Base-by-base conservation (phyloP, 2,113 vertebrate species). In the Passer montanus region DNA sequence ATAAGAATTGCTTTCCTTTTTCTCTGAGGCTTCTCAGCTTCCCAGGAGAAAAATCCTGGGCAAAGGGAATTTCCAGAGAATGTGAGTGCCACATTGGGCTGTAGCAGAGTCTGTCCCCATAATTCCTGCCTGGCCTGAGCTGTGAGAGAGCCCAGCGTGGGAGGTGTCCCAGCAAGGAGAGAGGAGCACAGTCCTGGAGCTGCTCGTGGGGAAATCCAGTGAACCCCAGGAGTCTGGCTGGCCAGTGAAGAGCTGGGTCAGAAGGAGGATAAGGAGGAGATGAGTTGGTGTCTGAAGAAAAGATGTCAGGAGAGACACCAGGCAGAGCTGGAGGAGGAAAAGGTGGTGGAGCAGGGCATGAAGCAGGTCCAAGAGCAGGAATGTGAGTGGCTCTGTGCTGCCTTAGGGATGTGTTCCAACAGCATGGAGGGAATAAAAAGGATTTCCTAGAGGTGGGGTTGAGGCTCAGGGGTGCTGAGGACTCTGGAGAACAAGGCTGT, bases 111-210 rank as follows among this genome's bases (percentile, higher is more conserved):
- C 13, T n/a, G 11, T 53, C 41, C 60, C 47, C 13, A 1, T 6
- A 20, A 22, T 11, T 37, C 35, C n/a, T 49, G 8, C 33, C 39
- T 72, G 47, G 17, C 39, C 49, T 0, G 0, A 59, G 28, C 16
- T 62, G 31, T 16, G 28, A 23, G 11, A 46, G 6, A 66, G 23
- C 21, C 41, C 47, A 33, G 66, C 1, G 3, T 11, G 53, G 27
- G 43, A 58, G 52, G 30, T 31, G 50, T 15, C 15, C 23, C 1
- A 6, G 7, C 13, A 58, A 30, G 56, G 44, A 68, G 26, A 3
- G 41, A 84, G 33, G 19, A 64, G n/a, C 11, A 37, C 10, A 7
- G 26, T 7, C 50, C 44, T 59, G 64, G 33, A 68, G 49, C 9
- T 64, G 68, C 8, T 63, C 8, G 8, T 46, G 63, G 26, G 63